Evolutionary conservation across 1,140 invertebrate species (phyloP).

Genomic region (Drosophila trapezifrons): DNA sequence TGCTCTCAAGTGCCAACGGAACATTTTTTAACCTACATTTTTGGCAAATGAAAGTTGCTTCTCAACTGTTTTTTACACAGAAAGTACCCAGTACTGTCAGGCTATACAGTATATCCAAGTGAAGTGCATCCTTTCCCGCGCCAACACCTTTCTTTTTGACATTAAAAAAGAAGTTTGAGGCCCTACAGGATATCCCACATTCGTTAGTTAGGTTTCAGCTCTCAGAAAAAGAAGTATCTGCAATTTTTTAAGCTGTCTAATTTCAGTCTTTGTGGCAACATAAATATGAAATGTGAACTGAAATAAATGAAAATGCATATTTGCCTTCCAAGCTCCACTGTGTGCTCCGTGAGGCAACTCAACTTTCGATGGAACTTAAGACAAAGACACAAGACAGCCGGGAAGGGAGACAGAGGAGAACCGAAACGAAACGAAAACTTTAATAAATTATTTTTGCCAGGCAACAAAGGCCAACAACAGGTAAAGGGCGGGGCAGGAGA

Average conservation of each 20-base stretch:
- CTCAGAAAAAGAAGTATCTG: background rate
- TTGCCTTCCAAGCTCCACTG: constrained; percentile 19
- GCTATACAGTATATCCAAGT: background rate
- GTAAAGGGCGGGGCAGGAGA: background rate
- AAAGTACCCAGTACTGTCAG: background rate
- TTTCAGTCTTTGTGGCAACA: constrained; percentile 5
- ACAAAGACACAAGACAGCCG: constrained; percentile 14
- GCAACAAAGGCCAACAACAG: constrained; percentile 37
- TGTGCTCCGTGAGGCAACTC: background rate
- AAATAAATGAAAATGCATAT: constrained; percentile 39
- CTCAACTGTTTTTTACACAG: background rate
- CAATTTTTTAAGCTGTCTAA: constrained; percentile 7
- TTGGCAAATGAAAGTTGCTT: constrained; percentile 65
- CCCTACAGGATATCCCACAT: background rate
- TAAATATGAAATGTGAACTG: constrained; percentile 29
- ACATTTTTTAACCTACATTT: constrained; percentile 74
- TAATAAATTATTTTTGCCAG: constrained; percentile 53
- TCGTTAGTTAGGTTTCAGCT: background rate
- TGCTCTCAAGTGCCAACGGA: constrained; percentile 59
- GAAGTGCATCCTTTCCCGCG: no score
- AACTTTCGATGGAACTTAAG: constrained; percentile 29
- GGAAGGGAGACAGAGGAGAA: background rate
- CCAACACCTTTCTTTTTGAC: background rate
- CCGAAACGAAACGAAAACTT: constrained; percentile 40
- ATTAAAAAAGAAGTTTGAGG: no score